These are phyloP conservation scores for Drosophila paranaensis DNA, from an alignment of 2,888 invertebrate genomes.

Conservation along the genomic window DNA sequence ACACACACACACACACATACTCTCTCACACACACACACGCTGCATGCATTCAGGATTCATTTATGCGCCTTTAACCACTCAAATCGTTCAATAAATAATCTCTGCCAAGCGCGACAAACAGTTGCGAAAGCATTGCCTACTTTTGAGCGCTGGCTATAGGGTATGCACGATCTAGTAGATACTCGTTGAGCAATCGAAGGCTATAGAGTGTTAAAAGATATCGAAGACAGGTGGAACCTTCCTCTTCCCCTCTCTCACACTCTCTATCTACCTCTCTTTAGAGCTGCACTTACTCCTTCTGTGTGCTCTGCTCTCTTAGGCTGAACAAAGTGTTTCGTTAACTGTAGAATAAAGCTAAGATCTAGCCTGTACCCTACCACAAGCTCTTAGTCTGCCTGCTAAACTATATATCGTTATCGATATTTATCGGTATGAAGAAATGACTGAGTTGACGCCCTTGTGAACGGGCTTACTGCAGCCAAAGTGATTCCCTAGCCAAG, in stretches of 20 bases:
- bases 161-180: not conserved
- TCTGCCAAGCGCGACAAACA: slow-evolving; percentile 49
- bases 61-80: slow-evolving; percentile 55
- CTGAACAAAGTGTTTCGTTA: too few species aligned
- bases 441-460: not conserved
- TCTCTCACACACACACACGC: not conserved
- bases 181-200: not conserved
- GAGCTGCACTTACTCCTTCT: too few species aligned
- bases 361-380: not conserved
- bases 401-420: not conserved
- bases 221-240: too few species aligned
- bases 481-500: too few species aligned
- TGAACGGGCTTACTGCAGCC: too few species aligned
- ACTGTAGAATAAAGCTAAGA: too few species aligned
- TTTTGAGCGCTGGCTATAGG: slow-evolving; percentile 35
- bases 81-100: slow-evolving; percentile 71
- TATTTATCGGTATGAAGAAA: not conserved
- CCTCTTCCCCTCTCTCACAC: not conserved
- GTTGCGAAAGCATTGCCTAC: slow-evolving; percentile 62
- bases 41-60: slow-evolving; percentile 35
- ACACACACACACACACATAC: not conserved
- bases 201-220: too few species aligned
- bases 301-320: too few species aligned
- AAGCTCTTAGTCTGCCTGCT: not conserved
- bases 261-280: too few species aligned